Evolutionary conservation across 1,140 invertebrate genomes (phyloP).

Genomic region (Drosophila auraria): DNA sequence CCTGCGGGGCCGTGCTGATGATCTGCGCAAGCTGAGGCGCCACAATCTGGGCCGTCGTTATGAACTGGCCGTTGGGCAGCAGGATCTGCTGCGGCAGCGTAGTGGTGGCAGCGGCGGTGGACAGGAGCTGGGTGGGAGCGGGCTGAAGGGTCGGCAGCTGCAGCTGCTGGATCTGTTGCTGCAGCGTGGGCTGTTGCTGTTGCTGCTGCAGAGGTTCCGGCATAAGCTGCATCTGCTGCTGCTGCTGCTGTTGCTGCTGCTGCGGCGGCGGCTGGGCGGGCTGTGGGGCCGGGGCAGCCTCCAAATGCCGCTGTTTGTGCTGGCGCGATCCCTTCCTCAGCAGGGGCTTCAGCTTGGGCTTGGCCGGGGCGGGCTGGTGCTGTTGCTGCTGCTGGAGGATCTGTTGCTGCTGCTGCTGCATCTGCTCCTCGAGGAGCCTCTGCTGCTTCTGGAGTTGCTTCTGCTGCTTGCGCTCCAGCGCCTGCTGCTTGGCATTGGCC

Average conservation of each 20-base stretch:
- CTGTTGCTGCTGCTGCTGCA: conserved; percentile 46
- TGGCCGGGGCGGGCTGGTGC: conserved; percentile 42
- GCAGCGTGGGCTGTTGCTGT: conserved; percentile 43
- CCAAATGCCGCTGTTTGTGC: conserved; percentile 59
- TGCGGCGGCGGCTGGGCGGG: conserved; percentile 12
- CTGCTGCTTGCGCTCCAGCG: conserved; percentile 68
- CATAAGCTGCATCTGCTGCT: conserved; percentile 45
- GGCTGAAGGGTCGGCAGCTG: conserved; percentile 63
- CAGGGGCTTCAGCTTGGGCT: conserved; percentile 60
- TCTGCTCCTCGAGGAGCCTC: conserved; percentile 64
- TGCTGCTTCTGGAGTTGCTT: conserved; percentile 71
- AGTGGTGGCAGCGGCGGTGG: conserved; percentile 48
- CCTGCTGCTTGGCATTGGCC: conserved; percentile 55
- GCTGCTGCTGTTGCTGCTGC: conserved; percentile 7
- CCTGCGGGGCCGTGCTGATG: conserved; percentile 54
- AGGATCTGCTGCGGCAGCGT: conserved; percentile 76
- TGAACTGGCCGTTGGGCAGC: conserved; percentile 83
- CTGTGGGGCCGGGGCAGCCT: conserved; percentile 30
- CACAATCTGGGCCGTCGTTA: conserved; percentile 80
- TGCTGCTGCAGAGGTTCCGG: conserved; percentile 50
- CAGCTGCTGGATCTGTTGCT: conserved; percentile 67
- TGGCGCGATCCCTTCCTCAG: conserved; percentile 63
- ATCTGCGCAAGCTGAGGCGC: conserved; percentile 71
- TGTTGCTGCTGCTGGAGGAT: conserved; percentile 56
- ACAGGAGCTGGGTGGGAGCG: conserved; percentile 59